Conservation (phyloP, 2,888 invertebrate species). For the Eurois occulta region DNA sequence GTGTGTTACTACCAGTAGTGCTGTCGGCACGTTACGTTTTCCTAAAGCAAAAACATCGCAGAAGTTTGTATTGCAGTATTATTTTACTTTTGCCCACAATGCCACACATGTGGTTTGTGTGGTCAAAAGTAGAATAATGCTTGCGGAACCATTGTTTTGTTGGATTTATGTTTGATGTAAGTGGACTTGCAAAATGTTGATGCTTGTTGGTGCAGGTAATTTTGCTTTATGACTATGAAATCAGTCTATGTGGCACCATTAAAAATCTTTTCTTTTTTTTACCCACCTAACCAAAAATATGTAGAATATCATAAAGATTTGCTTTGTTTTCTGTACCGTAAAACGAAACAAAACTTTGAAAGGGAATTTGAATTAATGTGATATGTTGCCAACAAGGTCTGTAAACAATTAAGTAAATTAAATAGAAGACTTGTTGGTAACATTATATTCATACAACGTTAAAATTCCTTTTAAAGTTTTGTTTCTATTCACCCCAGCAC, state of each 20-base stretch:
- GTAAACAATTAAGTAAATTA: background rate
- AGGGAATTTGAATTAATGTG: background rate
- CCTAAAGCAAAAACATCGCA: slow-evolving; percentile 49
- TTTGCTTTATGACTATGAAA: background rate
- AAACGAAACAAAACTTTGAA: background rate
- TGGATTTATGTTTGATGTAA: slow-evolving; percentile 17
- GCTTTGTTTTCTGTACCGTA: background rate
- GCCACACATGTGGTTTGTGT: slow-evolving; percentile 12
- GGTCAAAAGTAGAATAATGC: slow-evolving; percentile 24
- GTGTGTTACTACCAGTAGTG: slow-evolving; percentile 31
- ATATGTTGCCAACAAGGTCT: background rate
- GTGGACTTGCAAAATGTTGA: background rate
- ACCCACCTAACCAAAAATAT: background rate
- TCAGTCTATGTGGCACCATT: background rate
- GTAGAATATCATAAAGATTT: background rate
- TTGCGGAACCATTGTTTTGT: slow-evolving; percentile 23
- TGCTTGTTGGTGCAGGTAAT: background rate
- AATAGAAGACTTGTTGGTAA: background rate
- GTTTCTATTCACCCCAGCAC: background rate
- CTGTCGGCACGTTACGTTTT: slow-evolving; percentile 27
- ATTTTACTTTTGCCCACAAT: slow-evolving; percentile 5
- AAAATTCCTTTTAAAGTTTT: background rate
- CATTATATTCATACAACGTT: background rate
- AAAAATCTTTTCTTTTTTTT: background rate
- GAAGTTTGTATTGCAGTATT: slow-evolving; percentile 45